phyloP scores from a whole-genome alignment of 2,113 vertebrate genomes.

The Oncorhynchus nerka region DNA sequence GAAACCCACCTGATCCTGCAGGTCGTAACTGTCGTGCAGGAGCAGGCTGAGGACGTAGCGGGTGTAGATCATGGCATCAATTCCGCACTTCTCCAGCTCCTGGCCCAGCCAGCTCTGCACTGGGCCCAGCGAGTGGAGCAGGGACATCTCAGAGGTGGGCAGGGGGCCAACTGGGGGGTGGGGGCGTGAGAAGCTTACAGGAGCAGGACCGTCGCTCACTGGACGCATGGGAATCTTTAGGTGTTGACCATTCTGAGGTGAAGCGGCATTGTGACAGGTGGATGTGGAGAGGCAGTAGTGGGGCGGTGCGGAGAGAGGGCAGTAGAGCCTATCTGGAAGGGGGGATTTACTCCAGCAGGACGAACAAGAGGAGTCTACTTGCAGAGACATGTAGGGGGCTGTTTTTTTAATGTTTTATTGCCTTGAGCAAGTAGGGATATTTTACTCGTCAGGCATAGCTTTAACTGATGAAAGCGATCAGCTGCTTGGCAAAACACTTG shows the following conservation, averaged over 20 bases:
- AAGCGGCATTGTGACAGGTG: constrained; percentile 79
- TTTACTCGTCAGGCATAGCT: constrained; percentile 88
- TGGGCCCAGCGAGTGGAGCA: constrained; percentile 95
- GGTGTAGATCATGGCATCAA: constrained; percentile 98
- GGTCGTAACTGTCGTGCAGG: constrained; percentile 96
- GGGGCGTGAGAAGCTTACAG: constrained; percentile 86
- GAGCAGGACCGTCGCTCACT: constrained; percentile 86
- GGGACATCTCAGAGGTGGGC: constrained; percentile 93
- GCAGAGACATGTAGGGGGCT: constrained; percentile 78
- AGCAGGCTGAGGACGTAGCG: constrained; percentile 98
- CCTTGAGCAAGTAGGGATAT: constrained; percentile 77
- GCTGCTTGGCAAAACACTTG: constrained; percentile 78
- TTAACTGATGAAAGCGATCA: constrained; percentile 73
- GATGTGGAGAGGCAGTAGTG: constrained; percentile 41
- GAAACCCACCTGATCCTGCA: constrained; percentile 92
- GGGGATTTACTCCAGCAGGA: constrained; percentile 85
- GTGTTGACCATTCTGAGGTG: constrained; percentile 84
- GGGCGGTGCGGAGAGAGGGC: constrained; percentile 47
- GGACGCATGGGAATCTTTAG: constrained; percentile 92
- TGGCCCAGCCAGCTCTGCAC: constrained; percentile 99
- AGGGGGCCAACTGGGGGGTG: constrained; percentile 79
- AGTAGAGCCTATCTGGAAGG: constrained; percentile 77
- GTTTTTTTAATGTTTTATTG: constrained; percentile 1
- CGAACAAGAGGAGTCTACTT: constrained; percentile 81
- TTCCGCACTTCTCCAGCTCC: constrained; percentile 99